These are phyloP conservation scores for Urocynchramus pylzowi DNA, from an alignment of 2,113 vertebrate species.

Conservation along the genomic window DNA sequence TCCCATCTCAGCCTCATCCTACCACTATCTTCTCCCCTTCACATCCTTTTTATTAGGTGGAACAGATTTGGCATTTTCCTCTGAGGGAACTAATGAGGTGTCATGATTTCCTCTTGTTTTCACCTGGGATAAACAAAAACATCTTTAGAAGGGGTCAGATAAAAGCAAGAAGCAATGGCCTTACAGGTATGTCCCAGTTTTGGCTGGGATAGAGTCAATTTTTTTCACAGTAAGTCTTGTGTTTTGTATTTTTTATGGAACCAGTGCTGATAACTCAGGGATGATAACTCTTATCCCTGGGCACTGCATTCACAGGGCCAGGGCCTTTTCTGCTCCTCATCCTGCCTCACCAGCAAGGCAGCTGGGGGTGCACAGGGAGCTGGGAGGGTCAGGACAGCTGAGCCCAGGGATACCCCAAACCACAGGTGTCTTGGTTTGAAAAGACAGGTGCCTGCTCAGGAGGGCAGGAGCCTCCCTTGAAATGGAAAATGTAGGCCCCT, in stretches of 20 bases:
- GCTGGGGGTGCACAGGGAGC: accelerated
- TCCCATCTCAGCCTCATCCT: background rate
- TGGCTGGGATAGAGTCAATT: background rate
- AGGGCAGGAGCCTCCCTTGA: background rate
- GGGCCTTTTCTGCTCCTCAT: background rate
- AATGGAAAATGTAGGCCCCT: background rate
- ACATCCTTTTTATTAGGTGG: background rate
- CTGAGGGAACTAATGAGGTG: background rate
- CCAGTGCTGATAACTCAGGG: background rate
- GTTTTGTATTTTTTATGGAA: background rate
- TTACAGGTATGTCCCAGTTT: background rate
- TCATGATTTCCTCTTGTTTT: background rate
- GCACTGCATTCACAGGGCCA: background rate
- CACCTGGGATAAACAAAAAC: background rate
- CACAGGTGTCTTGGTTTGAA: no score
- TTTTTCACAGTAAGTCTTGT: background rate
- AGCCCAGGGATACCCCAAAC: background rate
- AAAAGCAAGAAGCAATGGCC: background rate
- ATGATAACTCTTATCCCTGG: background rate
- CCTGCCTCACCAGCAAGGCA: accelerated
- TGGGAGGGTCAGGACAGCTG: background rate
- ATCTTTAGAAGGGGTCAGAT: background rate
- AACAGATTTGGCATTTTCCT: background rate
- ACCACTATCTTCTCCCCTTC: background rate
- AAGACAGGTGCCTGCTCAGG: background rate